Evolutionary conservation across 2,888 invertebrate genomes (phyloP).

Genomic region (Quadroppia sp.): DNA sequence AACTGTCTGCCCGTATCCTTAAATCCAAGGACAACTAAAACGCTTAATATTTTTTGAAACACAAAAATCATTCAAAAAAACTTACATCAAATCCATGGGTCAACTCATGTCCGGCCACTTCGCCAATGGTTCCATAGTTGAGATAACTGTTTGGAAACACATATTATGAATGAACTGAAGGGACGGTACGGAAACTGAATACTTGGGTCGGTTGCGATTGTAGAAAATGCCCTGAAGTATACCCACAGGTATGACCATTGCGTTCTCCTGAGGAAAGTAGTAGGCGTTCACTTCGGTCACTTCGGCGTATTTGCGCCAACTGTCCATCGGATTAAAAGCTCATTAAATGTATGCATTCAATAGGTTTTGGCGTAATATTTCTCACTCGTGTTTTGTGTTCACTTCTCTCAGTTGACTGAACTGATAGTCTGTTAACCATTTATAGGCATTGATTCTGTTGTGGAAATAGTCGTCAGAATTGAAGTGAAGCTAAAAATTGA

Average conservation of each 20-base stretch:
- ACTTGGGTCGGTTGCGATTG: constrained; percentile 50
- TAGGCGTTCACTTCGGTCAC: constrained; percentile 81
- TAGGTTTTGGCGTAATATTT: no score
- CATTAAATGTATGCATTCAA: background rate
- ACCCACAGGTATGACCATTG: constrained; percentile 58
- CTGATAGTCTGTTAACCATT: constrained; percentile 73
- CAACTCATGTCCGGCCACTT: constrained; percentile 86
- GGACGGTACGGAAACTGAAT: constrained; percentile 18
- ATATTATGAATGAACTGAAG: background rate
- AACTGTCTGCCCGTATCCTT: constrained; percentile 53
- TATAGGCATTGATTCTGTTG: constrained; percentile 69
- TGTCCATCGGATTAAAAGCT: constrained; percentile 6
- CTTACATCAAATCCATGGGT: constrained; percentile 60
- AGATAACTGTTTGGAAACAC: constrained; percentile 43
- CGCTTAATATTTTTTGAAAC: background rate
- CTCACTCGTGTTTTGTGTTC: constrained; percentile 46
- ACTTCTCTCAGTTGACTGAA: constrained; percentile 70
- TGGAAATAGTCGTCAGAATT: constrained; percentile 66
- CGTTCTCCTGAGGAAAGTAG: constrained; percentile 78
- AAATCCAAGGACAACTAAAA: background rate
- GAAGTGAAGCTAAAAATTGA: constrained; percentile 60
- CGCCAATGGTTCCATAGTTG: constrained; percentile 64
- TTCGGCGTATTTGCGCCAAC: constrained; percentile 73
- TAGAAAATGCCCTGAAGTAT: constrained; percentile 50
- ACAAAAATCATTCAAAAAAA: background rate